These are phyloP conservation scores for Tyrannus savana DNA, from an alignment of 2,113 vertebrate species.

Conservation along the genomic window DNA sequence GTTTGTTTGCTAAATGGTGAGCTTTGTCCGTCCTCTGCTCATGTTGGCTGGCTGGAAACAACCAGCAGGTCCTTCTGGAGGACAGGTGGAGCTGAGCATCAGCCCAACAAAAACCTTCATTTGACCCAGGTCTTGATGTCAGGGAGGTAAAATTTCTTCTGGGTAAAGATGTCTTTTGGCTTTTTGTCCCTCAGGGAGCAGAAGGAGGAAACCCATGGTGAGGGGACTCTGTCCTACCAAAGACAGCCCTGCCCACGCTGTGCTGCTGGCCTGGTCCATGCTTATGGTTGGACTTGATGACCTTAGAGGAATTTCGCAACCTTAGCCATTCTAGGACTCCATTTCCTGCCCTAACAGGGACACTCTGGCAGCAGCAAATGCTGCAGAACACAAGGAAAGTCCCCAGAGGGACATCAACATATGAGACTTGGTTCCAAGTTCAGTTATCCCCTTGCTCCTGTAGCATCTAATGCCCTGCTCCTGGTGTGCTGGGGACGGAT, in stretches of 20 bases:
- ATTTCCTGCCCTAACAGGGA: neutral
- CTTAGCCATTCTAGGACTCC: neutral
- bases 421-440: accelerated
- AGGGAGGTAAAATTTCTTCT: neutral
- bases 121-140: neutral
- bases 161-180: neutral
- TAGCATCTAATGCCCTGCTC: neutral
- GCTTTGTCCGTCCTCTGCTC: neutral
- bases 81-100: neutral
- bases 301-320: neutral
- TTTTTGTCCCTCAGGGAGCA: neutral
- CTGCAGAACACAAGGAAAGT: neutral
- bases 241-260: neutral
- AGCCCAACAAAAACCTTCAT: neutral
- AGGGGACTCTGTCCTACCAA: accelerated
- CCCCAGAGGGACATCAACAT: accelerated
- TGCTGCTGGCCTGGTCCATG: accelerated
- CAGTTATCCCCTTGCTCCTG: accelerated
- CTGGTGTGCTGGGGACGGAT: neutral
- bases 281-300: neutral
- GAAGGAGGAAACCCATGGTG: neutral
- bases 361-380: neutral
- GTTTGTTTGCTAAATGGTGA: accelerated
- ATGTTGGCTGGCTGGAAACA: neutral
- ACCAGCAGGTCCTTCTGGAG: neutral